Evolutionary conservation across 1,140 invertebrate species (phyloP).

Genomic region (Dolichoris vasculosae): DNA sequence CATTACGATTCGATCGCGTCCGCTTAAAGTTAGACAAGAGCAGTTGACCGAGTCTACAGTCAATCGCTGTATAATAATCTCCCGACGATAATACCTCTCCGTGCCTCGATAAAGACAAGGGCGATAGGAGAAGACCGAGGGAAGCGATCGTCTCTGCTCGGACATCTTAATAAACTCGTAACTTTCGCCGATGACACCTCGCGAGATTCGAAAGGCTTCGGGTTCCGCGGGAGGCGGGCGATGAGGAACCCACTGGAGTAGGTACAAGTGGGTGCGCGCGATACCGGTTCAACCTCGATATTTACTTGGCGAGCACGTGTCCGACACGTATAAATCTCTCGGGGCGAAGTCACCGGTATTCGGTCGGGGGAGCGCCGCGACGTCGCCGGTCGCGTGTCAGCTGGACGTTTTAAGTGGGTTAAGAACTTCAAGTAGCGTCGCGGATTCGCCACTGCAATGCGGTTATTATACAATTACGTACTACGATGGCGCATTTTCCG

Average conservation of each 20-base stretch:
- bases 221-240: conserved; percentile 11
- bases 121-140: neutral
- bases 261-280: conserved; percentile 18
- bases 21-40: too few species aligned
- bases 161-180: neutral
- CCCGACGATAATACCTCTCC: too few species aligned
- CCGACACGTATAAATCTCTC: conserved; percentile 54
- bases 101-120: too few species aligned
- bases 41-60: too few species aligned
- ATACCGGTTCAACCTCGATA: conserved; percentile 6
- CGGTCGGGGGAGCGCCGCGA: neutral
- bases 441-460: conserved; percentile 30
- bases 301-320: conserved; percentile 23
- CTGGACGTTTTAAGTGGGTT: conserved; percentile 40
- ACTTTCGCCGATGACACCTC: conserved; percentile 22
- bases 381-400: conserved; percentile 35
- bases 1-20: too few species aligned
- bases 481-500: neutral
- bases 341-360: conserved; percentile 46
- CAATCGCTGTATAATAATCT: too few species aligned
- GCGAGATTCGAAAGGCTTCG: conserved; percentile 55
- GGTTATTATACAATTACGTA: conserved; percentile 39
- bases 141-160: neutral
- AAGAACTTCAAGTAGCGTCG: conserved; percentile 3
- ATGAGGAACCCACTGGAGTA: too few species aligned